A percentile compares a stretch with the other conserved stretches of the same genome.
phyloP scores from a whole-genome alignment of 2,888 invertebrate genomes.

The Himalopsyche japonica region DNA sequence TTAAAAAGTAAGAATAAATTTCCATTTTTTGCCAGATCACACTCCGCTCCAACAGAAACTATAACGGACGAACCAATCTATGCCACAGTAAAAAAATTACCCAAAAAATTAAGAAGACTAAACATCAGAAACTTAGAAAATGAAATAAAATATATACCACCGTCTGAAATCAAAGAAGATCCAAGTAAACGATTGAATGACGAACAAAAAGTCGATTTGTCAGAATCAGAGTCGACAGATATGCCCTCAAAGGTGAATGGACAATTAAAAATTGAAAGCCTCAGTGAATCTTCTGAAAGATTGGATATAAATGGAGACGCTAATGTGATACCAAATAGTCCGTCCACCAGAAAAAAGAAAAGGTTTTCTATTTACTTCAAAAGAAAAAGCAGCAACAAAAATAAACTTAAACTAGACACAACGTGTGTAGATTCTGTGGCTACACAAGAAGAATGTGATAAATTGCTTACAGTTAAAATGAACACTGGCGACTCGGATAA shows the following conservation, averaged over 20 bases:
- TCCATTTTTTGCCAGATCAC: constrained; percentile 57
- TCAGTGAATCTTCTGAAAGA: constrained; percentile 33
- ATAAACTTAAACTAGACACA: not conserved
- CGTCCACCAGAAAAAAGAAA: constrained; percentile 45
- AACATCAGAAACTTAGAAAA: constrained; percentile 57
- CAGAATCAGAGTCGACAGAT: not conserved
- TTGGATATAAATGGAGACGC: not conserved
- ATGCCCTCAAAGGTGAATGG: constrained; percentile 24
- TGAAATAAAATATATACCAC: constrained; percentile 55
- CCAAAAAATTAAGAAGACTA: constrained; percentile 56
- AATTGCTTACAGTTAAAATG: not conserved
- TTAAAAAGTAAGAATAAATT: constrained; percentile 55
- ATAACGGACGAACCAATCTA: constrained; percentile 58
- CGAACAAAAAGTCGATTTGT: not conserved
- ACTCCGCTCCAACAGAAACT: constrained; percentile 58
- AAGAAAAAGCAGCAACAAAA: constrained; percentile 45
- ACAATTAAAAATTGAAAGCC: constrained; percentile 39
- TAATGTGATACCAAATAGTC: constrained; percentile 27
- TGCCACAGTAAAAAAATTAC: constrained; percentile 58
- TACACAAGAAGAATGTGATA: constrained; percentile 12
- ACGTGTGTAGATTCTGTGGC: constrained; percentile 19
- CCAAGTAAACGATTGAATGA: not conserved
- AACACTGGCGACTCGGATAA: constrained; percentile 26
- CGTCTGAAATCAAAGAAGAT: constrained; percentile 43
- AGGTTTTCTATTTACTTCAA: constrained; percentile 54